Conservation (phyloP, 2,888 invertebrate species). For the Himalopsyche japonica region DNA sequence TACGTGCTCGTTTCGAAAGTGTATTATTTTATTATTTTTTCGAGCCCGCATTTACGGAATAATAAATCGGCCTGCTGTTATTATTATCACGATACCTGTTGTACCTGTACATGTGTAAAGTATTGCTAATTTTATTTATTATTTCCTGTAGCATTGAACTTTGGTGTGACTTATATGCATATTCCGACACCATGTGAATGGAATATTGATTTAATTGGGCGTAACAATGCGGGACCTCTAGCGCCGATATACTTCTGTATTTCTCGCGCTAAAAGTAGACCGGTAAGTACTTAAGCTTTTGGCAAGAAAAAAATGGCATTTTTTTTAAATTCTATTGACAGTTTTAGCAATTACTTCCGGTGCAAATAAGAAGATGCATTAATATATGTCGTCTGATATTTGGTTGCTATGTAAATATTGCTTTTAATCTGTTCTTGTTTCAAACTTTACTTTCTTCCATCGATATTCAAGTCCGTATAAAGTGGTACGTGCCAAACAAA, state of each 20-base stretch:
- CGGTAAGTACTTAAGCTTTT: background rate
- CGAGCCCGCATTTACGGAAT: background rate
- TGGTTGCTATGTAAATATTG: background rate
- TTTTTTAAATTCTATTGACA: background rate
- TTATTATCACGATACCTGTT: background rate
- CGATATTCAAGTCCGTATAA: too few relatives aligned
- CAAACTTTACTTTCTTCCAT: too few relatives aligned
- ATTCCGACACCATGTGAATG: background rate
- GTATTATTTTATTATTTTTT: background rate
- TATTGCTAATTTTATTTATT: conserved; percentile 1
- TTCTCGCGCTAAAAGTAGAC: background rate
- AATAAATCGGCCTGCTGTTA: background rate
- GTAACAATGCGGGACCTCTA: background rate
- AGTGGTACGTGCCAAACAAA: too few relatives aligned
- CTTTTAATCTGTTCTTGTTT: too few relatives aligned
- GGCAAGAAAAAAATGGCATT: background rate
- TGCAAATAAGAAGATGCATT: background rate
- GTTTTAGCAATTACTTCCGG: background rate
- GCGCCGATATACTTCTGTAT: background rate
- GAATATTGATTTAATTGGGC: background rate
- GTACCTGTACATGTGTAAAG: background rate
- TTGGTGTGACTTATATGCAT: background rate
- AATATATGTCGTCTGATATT: background rate
- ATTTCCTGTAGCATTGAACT: conserved; percentile 21
- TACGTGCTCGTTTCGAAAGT: background rate